Base-by-base conservation (phyloP, 2,888 invertebrate species). In the Onchidella celtica region DNA sequence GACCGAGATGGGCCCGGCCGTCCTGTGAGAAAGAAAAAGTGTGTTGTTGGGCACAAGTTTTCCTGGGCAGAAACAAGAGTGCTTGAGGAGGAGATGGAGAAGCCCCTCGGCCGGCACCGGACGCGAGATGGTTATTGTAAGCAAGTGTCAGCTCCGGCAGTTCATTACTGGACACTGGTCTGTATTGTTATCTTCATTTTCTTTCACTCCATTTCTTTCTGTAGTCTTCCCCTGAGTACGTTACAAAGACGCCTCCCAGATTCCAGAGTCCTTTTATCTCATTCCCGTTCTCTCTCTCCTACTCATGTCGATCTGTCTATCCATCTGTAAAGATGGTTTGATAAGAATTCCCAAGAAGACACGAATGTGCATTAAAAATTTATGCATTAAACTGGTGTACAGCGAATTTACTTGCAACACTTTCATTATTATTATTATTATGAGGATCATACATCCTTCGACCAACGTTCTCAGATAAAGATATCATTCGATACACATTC, bases 101-200 rank as follows among this genome's bases (percentile, higher is more conserved):
- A 78, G 38, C 29, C 47, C 24, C 61, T 59, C 47, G 21, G 65
- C 27, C 65, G 21, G 40, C 29, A 27, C n/a, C 65, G 40, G 40
- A 47, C 38, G 61, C 6, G 61, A n/a, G 73, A 57, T 38, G 74
- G 75, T 75, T 65, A 75, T 75, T 75, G 65, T 75, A 75, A 40
- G 63, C 75, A 47, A 75, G 40, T 75, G 75, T 38, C 75, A 38
- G 27, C 14, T 6, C 32, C 65, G 65, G 65, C 40, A 40, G 40
- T 36, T 63, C 75, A 63, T 65, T 65, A 75, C 36, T 65, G 75
- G 75, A 21, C 63, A 75, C 57, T n/a, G 27, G 6, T 3, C 3
- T 14, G 3, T 24, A 47, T 40, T 11, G 34, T 2, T n/a, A 29
- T 34, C n/a, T 11, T 1, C n/a, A 21, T 36, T 36, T 66, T 0